A percentile compares a stretch with the other conserved stretches of the same genome.
Conservation (phyloP, 2,113 vertebrate species). For the Chinchilla lanigera region DNA sequence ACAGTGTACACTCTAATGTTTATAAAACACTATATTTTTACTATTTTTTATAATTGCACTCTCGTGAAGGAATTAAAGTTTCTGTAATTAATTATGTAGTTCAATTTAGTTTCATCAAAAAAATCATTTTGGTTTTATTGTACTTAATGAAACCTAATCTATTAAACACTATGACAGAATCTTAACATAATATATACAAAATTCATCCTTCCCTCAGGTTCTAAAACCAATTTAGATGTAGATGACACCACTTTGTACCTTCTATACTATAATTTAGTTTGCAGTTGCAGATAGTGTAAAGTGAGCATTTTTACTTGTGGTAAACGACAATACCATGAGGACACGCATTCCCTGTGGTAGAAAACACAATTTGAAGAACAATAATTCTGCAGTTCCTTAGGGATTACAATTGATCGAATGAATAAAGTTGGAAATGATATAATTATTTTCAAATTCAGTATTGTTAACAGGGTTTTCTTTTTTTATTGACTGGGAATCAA, state of each 20-base stretch:
- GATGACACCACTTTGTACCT: conserved; percentile 89
- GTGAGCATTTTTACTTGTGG: conserved; percentile 78
- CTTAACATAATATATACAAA: conserved; percentile 85
- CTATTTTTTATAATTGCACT: conserved; percentile 65
- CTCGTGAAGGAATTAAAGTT: conserved; percentile 80
- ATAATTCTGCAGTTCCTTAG: conserved; percentile 10
- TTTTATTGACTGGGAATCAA: too few relatives aligned
- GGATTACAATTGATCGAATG: background rate
- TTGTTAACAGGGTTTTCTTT: background rate
- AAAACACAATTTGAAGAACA: conserved; percentile 52
- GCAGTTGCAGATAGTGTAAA: conserved; percentile 85
- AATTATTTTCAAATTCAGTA: conserved; percentile 52
- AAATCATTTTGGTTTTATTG: conserved; percentile 84
- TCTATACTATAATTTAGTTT: conserved; percentile 86
- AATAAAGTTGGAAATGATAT: background rate
- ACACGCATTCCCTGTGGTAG: background rate
- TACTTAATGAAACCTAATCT: conserved; percentile 89
- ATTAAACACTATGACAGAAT: conserved; percentile 87
- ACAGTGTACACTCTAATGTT: conserved; percentile 16
- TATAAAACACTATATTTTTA: conserved; percentile 27
- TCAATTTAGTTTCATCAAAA: conserved; percentile 85
- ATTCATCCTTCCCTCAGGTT: conserved; percentile 85
- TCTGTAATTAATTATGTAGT: conserved; percentile 88
- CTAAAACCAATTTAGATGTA: conserved; percentile 91
- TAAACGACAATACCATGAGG: conserved; percentile 62